phyloP scores from a whole-genome alignment of 2,888 invertebrate genomes.

The Eilema depressum region DNA sequence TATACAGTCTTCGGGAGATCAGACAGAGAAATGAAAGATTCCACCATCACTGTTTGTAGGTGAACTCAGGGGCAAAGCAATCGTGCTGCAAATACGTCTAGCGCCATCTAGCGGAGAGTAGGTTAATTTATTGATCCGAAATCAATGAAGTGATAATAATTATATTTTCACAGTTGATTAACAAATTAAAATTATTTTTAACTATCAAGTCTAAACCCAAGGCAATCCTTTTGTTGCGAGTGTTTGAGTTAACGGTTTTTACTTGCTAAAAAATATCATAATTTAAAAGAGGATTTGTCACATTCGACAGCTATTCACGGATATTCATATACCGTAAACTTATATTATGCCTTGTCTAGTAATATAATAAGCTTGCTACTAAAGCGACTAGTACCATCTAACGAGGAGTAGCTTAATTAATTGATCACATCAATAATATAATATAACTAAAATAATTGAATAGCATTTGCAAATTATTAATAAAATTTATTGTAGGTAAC shows the following conservation, averaged over 20 bases:
- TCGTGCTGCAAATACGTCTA: not conserved
- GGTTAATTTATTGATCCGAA: not conserved
- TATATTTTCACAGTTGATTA: too few relatives aligned
- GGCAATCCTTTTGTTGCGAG: too few relatives aligned
- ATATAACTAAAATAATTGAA: too few relatives aligned
- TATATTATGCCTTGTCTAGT: not conserved
- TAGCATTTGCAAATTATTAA: too few relatives aligned
- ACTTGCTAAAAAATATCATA: too few relatives aligned
- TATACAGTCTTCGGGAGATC: too few relatives aligned
- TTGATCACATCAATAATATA: not conserved
- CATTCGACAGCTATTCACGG: not conserved
- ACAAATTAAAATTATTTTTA: too few relatives aligned
- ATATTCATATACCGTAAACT: too few relatives aligned
- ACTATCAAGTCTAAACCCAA: too few relatives aligned
- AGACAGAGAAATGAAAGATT: too few relatives aligned
- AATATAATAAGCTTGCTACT: not conserved
- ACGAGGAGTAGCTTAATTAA: not conserved
- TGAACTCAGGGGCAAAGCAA: not conserved
- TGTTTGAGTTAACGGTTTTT: not conserved
- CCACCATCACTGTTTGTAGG: too few relatives aligned
- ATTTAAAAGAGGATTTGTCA: not conserved
- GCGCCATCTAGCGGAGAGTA: not conserved
- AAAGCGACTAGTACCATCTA: not conserved
- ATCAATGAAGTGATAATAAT: not conserved
- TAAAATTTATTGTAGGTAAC: too few relatives aligned